phyloP scores from a whole-genome alignment of 2,888 invertebrate genomes.

The Crossocerus cetratus region DNA sequence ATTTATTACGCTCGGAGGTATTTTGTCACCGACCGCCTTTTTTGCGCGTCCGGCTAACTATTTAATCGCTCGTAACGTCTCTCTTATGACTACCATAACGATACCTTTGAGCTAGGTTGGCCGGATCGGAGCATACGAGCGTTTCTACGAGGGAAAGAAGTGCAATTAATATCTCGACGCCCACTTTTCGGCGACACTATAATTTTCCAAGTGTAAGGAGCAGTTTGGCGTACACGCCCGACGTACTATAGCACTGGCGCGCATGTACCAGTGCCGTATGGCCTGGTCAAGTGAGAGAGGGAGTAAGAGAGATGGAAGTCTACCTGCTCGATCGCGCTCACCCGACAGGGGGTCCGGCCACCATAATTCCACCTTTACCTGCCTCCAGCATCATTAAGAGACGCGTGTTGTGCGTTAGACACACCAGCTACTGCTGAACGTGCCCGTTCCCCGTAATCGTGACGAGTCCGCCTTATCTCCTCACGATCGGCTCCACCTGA shows the following conservation, averaged over 20 bases:
- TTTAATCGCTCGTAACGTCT: conserved; percentile 29
- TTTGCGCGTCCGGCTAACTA: conserved; percentile 22
- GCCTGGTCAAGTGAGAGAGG: conserved; percentile 23
- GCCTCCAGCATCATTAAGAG: conserved; percentile 53
- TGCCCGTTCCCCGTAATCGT: conserved; percentile 42
- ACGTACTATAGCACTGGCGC: conserved; percentile 40
- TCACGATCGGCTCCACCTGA: conserved; percentile 52
- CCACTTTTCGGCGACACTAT: conserved; percentile 30
- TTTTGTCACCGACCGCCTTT: conserved; percentile 26
- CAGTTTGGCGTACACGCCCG: conserved; percentile 28
- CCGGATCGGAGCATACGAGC: neutral
- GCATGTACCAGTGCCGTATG: conserved; percentile 33
- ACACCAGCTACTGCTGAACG: conserved; percentile 44
- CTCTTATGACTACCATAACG: conserved; percentile 8
- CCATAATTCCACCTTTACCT: conserved; percentile 57
- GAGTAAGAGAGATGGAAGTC: conserved; percentile 9
- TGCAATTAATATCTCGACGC: conserved; percentile 40
- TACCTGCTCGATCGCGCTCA: conserved; percentile 55
- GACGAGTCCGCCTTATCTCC: conserved; percentile 48
- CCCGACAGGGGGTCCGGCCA: conserved; percentile 51
- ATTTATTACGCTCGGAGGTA: conserved; percentile 45
- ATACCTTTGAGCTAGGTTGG: neutral
- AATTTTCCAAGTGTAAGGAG: conserved; percentile 24
- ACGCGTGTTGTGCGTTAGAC: conserved; percentile 53
- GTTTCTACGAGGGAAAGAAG: conserved; percentile 16